A percentile compares a stretch with the other conserved stretches of the same genome.
These are phyloP conservation scores for Chrysemys picta DNA, from an alignment of 2,113 vertebrate genomes.

Conservation along the genomic window DNA sequence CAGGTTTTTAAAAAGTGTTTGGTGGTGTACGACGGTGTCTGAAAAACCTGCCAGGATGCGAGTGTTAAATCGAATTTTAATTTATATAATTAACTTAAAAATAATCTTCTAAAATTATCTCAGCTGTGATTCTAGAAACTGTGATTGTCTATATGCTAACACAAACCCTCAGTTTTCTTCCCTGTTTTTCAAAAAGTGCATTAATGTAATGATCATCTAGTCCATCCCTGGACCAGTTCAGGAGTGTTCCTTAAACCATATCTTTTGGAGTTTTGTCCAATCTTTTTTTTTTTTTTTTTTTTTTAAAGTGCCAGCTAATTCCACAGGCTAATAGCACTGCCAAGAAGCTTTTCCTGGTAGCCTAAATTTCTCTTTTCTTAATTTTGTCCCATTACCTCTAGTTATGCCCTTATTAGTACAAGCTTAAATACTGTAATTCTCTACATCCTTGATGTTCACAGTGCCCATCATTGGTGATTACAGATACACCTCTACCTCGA, in stretches of 20 bases:
- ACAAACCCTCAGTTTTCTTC: neutral
- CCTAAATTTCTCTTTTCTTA: neutral
- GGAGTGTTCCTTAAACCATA: neutral
- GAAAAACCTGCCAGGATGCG: neutral
- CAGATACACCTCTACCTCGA: too few relatives aligned
- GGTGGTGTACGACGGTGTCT: neutral
- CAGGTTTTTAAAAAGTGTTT: constrained; percentile 16
- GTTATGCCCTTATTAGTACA: neutral
- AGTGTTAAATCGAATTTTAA: neutral
- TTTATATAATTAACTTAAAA: neutral
- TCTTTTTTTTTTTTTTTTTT: neutral
- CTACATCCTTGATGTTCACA: neutral
- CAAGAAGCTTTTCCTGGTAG: neutral
- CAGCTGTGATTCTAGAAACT: neutral
- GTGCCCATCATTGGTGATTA: accelerated
- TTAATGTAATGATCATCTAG: neutral
- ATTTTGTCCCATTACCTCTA: neutral
- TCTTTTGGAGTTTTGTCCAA: neutral
- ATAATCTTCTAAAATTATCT: neutral
- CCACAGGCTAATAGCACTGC: neutral
- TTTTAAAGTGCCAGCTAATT: neutral
- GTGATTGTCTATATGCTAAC: neutral
- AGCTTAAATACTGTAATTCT: neutral
- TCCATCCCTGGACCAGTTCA: neutral
- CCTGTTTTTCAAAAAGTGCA: neutral